These are phyloP conservation scores for Rhagologus leucostigma DNA, from an alignment of 2,113 vertebrate species.

Conservation along the genomic window DNA sequence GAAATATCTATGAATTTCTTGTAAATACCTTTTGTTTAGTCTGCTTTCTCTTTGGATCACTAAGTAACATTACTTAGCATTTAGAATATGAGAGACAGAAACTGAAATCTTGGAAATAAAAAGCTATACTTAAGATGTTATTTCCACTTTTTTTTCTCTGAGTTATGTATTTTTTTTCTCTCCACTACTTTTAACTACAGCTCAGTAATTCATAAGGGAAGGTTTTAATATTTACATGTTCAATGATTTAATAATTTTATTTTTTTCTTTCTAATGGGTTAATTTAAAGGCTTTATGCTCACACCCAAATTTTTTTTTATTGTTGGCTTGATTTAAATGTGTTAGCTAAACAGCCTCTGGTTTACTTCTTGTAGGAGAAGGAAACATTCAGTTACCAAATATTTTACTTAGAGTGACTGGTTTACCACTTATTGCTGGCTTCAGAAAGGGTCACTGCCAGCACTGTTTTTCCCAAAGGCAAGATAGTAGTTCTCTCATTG, in stretches of 20 bases:
- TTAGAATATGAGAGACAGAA: not conserved
- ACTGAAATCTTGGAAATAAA: slow-evolving; percentile 5
- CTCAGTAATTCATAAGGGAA: slow-evolving; percentile 11
- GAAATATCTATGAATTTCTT: slow-evolving; percentile 9
- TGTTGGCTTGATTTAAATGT: not conserved
- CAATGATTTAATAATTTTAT: slow-evolving; percentile 2
- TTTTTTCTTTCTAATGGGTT: not conserved
- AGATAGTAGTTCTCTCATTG: slow-evolving; percentile 53
- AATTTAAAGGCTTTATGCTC: slow-evolving; percentile 40
- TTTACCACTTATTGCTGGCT: slow-evolving; percentile 37
- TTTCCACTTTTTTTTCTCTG: not conserved
- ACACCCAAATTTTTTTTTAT: not conserved
- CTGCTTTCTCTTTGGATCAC: slow-evolving; percentile 38
- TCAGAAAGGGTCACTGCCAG: slow-evolving; percentile 41
- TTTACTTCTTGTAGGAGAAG: slow-evolving; percentile 12
- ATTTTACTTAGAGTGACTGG: slow-evolving; percentile 46
- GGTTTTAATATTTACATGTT: not conserved
- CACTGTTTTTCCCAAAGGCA: slow-evolving; percentile 54
- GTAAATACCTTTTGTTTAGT: slow-evolving; percentile 8
- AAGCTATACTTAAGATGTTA: not conserved
- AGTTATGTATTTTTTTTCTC: not conserved
- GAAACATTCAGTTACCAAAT: not conserved
- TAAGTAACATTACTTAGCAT: slow-evolving; percentile 19
- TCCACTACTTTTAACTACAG: not conserved
- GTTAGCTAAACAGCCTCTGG: not conserved